Percentiles rank a stretch among this genome's conserved stretches.
phyloP scores from a whole-genome alignment of 2,888 invertebrate species.

The Eucera pruinosa region DNA sequence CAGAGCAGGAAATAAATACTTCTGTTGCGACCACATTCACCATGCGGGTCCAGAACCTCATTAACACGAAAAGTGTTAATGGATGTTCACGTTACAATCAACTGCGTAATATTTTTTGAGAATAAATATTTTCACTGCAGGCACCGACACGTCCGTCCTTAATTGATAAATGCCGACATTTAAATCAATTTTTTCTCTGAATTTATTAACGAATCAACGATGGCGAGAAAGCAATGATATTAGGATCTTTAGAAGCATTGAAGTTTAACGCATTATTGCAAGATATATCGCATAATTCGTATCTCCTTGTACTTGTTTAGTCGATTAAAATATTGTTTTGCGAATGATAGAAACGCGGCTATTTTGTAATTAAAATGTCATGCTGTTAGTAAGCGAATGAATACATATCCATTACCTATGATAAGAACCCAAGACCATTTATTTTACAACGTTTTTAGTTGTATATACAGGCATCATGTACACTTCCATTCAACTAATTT shows the following conservation, averaged over 20 bases:
- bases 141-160: conserved; percentile 79
- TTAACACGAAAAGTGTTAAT: no score
- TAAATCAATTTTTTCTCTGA: conserved; percentile 4
- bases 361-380: conserved; percentile 76
- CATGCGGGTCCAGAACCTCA: no score
- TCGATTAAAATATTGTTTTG: background rate
- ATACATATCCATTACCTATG: conserved; percentile 54
- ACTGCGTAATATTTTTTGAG: background rate
- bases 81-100: conserved; percentile 18
- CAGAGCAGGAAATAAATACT: no score
- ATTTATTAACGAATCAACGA: conserved; percentile 22
- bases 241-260: conserved; percentile 39
- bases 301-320: background rate
- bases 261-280: background rate
- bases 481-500: conserved; percentile 71
- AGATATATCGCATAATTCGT: conserved; percentile 6
- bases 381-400: conserved; percentile 80
- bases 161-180: conserved; percentile 60
- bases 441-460: conserved; percentile 62
- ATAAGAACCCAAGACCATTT: conserved; percentile 63
- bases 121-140: conserved; percentile 74
- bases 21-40: no score
- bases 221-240: conserved; percentile 32
- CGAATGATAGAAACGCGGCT: background rate
- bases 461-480: conserved; percentile 78